Evolutionary conservation across 92 coral and sea anemone species (phyloP).

Genomic region (Siderastrea radians): DNA sequence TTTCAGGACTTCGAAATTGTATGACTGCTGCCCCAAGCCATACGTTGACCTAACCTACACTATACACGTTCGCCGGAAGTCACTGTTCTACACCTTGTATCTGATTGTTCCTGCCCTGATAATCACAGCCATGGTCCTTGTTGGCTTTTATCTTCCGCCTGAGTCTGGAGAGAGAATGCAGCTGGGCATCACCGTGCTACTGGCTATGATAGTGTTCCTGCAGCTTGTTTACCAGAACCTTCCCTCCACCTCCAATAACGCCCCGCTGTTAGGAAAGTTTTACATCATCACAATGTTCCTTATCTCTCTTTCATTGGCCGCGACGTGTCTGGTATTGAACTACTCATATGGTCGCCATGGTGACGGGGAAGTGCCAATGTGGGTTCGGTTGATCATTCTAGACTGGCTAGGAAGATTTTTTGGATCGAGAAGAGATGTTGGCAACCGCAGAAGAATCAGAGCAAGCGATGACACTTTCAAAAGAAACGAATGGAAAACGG

Average conservation of each 20-base stretch:
- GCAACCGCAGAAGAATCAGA: constrained; percentile 27
- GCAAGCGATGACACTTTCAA: constrained; percentile 43
- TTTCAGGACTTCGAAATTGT: constrained; percentile 42
- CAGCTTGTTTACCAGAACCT: constrained; percentile 66
- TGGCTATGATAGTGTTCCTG: constrained; percentile 73
- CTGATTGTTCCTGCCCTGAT: constrained; percentile 69
- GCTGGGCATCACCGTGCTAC: constrained; percentile 65
- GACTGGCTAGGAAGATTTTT: constrained; percentile 66
- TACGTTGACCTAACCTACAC: constrained; percentile 66
- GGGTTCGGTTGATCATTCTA: constrained; percentile 65
- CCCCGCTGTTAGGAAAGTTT: constrained; percentile 63
- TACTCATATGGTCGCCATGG: constrained; percentile 65
- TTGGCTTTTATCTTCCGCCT: constrained; percentile 68
- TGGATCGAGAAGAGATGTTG: constrained; percentile 21
- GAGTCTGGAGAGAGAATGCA: constrained; percentile 72
- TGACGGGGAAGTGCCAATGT: constrained; percentile 70
- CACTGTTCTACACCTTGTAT: constrained; percentile 57
- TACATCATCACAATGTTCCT: constrained; percentile 68
- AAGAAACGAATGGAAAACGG: constrained; percentile 61
- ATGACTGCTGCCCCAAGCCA: constrained; percentile 77
- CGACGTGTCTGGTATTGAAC: constrained; percentile 63
- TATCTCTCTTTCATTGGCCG: constrained; percentile 56
- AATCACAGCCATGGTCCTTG: constrained; percentile 63
- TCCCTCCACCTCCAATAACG: constrained; percentile 63
- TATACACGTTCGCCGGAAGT: constrained; percentile 65